Base-by-base conservation (phyloP, 2,797 vertebrate genomes). In the Leptodactylus fallax region DNA sequence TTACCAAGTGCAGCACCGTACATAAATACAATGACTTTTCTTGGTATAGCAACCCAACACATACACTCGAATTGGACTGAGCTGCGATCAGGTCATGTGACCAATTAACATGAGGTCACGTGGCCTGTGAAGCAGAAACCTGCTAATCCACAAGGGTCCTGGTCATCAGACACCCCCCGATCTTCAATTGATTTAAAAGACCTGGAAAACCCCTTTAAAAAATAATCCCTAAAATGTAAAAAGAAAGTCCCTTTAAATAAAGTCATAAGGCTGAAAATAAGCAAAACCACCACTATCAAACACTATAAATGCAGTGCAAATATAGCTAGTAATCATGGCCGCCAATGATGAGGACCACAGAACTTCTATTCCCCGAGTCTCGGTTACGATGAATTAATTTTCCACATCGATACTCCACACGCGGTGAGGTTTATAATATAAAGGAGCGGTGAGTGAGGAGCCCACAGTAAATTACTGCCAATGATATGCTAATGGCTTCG, bases 371-470 rank as follows among this genome's bases (percentile, higher is more conserved):
- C 49, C 23, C 49, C 27, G 47, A 65, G 53, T 72, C n/a, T 82
- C n/a, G 51, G 67, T 60, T 79, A 87, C 74, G 25, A 60, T 53
- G 87, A 72, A 88, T 72, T 85, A 25, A 88, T 84, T 88, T 84
- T 88, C 82, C 87, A 87, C 80, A 45, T 65, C 74, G 47, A 67
- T 69, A 51, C 72, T 79, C 74, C 55, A 10, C 67, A 67, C 74
- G 17, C 83, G 60, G 58, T 65, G 25, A 51, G 85, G 65, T 67
- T 78, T 67, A 56, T 86, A 47, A 86, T 79, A 47, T 80, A 69
- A 56, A 86, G 61, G 63, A 49, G 17, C 74, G 69, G 45, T n/a
- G 82, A 79, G 36, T 77, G 71, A 63, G 36, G 10, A 51, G 83
- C 10, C 47, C 23, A 19, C 14, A 72, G 69, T 21, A 85, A 78